These are phyloP conservation scores for Nixonia krombeini DNA, from an alignment of 1,140 invertebrate genomes.

Conservation along the genomic window DNA sequence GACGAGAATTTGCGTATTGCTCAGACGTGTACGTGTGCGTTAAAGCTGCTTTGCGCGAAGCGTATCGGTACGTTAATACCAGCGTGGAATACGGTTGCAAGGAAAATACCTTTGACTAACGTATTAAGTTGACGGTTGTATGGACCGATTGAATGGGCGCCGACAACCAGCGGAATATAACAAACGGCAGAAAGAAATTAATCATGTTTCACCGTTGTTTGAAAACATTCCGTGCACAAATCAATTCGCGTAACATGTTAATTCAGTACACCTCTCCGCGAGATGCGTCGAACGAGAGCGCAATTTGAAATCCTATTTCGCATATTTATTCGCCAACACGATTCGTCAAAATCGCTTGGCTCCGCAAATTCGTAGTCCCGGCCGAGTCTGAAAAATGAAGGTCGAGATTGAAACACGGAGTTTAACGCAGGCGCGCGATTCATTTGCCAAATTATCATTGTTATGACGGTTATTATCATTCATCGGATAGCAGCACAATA, in stretches of 20 bases:
- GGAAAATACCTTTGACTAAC: slow-evolving; percentile 42
- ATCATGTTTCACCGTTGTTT: slow-evolving; percentile 34
- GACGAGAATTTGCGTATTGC: not conserved
- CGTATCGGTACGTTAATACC: slow-evolving; percentile 36
- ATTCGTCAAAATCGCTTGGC: no score
- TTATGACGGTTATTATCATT: no score
- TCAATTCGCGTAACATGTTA: no score
- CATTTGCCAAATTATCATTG: no score
- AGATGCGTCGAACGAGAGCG: no score
- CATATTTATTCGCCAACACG: no score
- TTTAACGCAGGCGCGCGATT: no score
- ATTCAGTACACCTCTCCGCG: no score
- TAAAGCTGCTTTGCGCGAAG: slow-evolving; percentile 35
- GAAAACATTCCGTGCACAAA: slow-evolving; percentile 36
- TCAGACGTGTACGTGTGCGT: slow-evolving; percentile 30
- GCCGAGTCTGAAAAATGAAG: slow-evolving; percentile 12
- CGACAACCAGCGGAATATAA: slow-evolving; percentile 24
- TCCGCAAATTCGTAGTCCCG: no score
- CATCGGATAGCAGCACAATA: not conserved
- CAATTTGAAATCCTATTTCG: no score
- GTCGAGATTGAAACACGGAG: slow-evolving; percentile 4
- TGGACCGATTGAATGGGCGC: slow-evolving; percentile 35
- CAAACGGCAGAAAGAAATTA: slow-evolving; percentile 28
- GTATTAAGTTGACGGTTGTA: slow-evolving; percentile 33
- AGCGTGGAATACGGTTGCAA: slow-evolving; percentile 26